Percentiles rank a stretch among this genome's conserved stretches.
Conservation (phyloP, 2,797 vertebrate genomes). For the Emys orbicularis region DNA sequence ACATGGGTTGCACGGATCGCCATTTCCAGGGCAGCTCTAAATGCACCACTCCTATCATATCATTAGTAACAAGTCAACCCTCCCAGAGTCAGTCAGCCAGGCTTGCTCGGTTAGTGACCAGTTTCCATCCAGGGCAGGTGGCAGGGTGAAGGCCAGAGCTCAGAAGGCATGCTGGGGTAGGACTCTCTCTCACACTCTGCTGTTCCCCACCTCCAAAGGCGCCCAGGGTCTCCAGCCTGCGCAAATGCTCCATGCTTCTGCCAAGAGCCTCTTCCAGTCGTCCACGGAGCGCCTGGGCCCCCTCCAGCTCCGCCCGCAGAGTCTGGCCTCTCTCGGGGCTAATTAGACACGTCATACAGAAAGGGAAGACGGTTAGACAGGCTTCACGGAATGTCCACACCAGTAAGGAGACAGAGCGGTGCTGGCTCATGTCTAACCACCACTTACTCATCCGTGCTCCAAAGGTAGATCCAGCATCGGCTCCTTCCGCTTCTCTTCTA, state of each 20-base stretch:
- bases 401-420: rapidly evolving
- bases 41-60: slow-evolving; percentile 73
- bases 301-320: slow-evolving; percentile 91
- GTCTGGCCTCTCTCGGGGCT: slow-evolving; percentile 84
- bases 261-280: slow-evolving; percentile 93
- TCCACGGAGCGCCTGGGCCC: slow-evolving; percentile 88
- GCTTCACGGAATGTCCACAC: background rate
- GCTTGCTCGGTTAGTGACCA: slow-evolving; percentile 79
- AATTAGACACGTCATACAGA: slow-evolving; percentile 54
- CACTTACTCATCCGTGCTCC: rapidly evolving
- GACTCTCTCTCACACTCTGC: slow-evolving; percentile 86
- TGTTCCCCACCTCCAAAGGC: slow-evolving; percentile 95
- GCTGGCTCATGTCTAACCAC: background rate
- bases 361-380: slow-evolving; percentile 73
- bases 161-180: slow-evolving; percentile 88
- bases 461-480: background rate
- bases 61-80: slow-evolving; percentile 55
- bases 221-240: slow-evolving; percentile 87
- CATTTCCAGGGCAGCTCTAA: slow-evolving; percentile 77
- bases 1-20: slow-evolving; percentile 75
- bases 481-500: slow-evolving; percentile 33
- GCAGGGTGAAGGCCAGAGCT: slow-evolving; percentile 82
- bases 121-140: slow-evolving; percentile 76
- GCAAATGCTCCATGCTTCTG: slow-evolving; percentile 87
- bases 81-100: slow-evolving; percentile 73